These are phyloP conservation scores for Scaptomyza hsui DNA, from an alignment of 1,140 invertebrate species.

Conservation along the genomic window DNA sequence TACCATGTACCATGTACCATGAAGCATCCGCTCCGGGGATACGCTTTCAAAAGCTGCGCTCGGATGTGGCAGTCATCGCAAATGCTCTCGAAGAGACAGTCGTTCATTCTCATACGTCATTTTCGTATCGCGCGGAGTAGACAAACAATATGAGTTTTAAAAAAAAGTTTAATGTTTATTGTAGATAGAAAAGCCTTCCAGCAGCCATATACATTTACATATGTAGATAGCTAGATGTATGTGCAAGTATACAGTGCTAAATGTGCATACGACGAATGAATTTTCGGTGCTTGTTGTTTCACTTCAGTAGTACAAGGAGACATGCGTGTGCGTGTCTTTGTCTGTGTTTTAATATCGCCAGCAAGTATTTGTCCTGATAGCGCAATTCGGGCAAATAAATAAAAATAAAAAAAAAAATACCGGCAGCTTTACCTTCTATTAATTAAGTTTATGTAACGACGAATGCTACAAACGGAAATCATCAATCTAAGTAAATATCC, in stretches of 20 bases:
- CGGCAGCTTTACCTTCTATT: slow-evolving; percentile 8
- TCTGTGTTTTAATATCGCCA: background rate
- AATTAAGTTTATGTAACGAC: slow-evolving; percentile 22
- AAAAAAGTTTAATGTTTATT: slow-evolving; percentile 35
- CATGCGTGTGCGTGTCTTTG: background rate
- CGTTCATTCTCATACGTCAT: slow-evolving; percentile 5
- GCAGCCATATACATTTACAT: slow-evolving; percentile 11
- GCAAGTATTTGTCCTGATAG: background rate
- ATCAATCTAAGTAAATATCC: slow-evolving; percentile 8
- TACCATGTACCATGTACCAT: background rate
- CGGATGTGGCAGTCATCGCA: slow-evolving; percentile 40
- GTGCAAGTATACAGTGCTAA: background rate
- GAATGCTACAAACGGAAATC: slow-evolving; percentile 2
- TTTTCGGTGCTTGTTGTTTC: slow-evolving; percentile 1
- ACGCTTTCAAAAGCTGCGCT: slow-evolving; percentile 30
- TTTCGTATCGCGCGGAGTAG: slow-evolving; percentile 2
- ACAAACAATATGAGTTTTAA: slow-evolving; percentile 29
- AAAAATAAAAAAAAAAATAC: slow-evolving; percentile 17
- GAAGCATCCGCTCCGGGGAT: slow-evolving; percentile 36
- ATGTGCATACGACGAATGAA: background rate
- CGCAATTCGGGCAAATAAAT: slow-evolving; percentile 5
- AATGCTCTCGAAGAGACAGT: slow-evolving; percentile 41
- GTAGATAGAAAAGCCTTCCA: slow-evolving; percentile 21
- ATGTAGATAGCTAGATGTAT: slow-evolving; percentile 7
- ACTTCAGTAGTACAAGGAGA: background rate